Percentiles rank a stretch among this genome's conserved stretches.
Conservation (phyloP, 1,140 invertebrate species). For the Megalonaias nervosa region DNA sequence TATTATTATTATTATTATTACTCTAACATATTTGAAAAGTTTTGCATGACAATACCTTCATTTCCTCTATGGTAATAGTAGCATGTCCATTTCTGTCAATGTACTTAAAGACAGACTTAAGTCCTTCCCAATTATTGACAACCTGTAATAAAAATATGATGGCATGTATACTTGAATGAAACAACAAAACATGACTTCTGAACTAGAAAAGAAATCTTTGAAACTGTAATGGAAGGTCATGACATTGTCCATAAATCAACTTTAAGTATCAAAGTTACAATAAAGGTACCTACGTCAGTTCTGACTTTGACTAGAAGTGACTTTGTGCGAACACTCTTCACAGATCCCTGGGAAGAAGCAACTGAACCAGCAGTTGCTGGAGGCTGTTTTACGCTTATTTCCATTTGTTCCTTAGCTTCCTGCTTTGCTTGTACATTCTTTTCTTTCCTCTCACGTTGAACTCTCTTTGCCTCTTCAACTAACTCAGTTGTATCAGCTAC, state of each 20-base stretch:
- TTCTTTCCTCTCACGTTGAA: slow-evolving; percentile 29
- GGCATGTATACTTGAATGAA: too few species aligned
- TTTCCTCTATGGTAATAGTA: slow-evolving; percentile 19
- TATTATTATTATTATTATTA: too few species aligned
- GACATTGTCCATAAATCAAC: too few species aligned
- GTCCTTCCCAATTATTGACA: slow-evolving; percentile 35
- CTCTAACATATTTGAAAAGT: too few species aligned
- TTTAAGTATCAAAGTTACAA: too few species aligned
- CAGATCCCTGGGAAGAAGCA: background rate
- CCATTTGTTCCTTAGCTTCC: too few species aligned
- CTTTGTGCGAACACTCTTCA: slow-evolving; percentile 30
- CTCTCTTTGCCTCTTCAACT: slow-evolving; percentile 24
- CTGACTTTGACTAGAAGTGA: slow-evolving; percentile 36
- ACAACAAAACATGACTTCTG: too few species aligned
- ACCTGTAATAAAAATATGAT: slow-evolving; percentile 15
- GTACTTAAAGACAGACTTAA: slow-evolving; percentile 38
- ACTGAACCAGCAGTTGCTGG: too few species aligned
- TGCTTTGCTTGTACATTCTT: slow-evolving; percentile 5
- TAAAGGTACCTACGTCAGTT: slow-evolving; percentile 23
- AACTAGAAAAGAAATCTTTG: too few species aligned
- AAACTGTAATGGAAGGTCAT: too few species aligned
- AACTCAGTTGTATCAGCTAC: slow-evolving; percentile 32
- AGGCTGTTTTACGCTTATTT: too few species aligned
- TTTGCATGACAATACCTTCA: slow-evolving; percentile 16
- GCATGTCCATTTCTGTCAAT: slow-evolving; percentile 29